These are phyloP conservation scores for Vanessa cardui DNA, from an alignment of 2,888 invertebrate species.

Conservation along the genomic window DNA sequence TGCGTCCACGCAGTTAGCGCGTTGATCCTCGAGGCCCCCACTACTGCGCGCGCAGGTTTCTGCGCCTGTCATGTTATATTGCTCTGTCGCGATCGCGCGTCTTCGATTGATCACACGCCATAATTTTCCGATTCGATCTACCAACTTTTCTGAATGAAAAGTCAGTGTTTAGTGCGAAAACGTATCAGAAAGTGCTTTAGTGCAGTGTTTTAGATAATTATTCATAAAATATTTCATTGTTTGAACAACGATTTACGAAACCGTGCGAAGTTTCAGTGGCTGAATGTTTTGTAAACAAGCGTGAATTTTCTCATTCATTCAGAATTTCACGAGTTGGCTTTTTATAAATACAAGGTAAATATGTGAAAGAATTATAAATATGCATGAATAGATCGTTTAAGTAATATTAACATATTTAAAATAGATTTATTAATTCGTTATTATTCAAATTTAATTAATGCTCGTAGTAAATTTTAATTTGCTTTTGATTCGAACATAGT, in stretches of 20 bases:
- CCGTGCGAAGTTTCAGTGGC: slow-evolving; percentile 45
- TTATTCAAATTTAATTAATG: slow-evolving; percentile 13
- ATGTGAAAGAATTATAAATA: slow-evolving; percentile 11
- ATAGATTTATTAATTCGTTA: slow-evolving; percentile 17
- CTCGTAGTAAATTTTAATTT: slow-evolving; percentile 5
- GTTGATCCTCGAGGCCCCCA: slow-evolving; percentile 66
- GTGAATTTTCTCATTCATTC: slow-evolving; percentile 34
- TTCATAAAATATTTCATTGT: slow-evolving; percentile 15
- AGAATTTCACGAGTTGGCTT: slow-evolving; percentile 24
- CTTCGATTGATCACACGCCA: slow-evolving; percentile 61
- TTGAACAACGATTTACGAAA: slow-evolving; percentile 23
- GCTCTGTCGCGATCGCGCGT: slow-evolving; percentile 66
- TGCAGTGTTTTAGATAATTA: slow-evolving; percentile 36
- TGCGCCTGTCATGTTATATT: slow-evolving; percentile 60
- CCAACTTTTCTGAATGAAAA: slow-evolving; percentile 78
- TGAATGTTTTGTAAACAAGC: slow-evolving; percentile 50
- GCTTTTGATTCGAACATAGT: neutral
- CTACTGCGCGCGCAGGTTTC: slow-evolving; percentile 59
- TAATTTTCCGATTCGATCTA: slow-evolving; percentile 62
- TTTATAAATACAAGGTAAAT: slow-evolving; percentile 40
- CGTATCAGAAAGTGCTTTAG: slow-evolving; percentile 29
- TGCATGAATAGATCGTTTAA: neutral
- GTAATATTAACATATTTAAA: slow-evolving; percentile 8
- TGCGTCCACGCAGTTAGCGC: slow-evolving; percentile 70
- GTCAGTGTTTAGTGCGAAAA: slow-evolving; percentile 53